Conservation (phyloP, 2,888 invertebrate species). For the Acrocera orbiculus region DNA sequence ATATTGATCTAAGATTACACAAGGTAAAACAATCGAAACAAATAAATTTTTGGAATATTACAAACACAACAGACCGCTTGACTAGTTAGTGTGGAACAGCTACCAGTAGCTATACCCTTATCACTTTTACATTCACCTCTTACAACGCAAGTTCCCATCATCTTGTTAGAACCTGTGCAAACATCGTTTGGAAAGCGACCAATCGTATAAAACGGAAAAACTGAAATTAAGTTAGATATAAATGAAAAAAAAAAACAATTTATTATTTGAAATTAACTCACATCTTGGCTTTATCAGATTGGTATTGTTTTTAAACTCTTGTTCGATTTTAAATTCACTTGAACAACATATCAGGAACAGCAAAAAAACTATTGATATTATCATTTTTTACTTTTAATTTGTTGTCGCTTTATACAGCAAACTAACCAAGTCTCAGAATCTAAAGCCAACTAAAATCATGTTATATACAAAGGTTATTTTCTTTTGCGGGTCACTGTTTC, state of each 20-base stretch:
- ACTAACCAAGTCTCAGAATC: too few species aligned
- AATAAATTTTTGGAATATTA: too few species aligned
- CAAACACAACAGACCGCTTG: conserved; percentile 71
- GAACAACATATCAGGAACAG: too few species aligned
- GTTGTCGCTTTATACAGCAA: too few species aligned
- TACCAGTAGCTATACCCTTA: conserved; percentile 53
- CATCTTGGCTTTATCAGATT: conserved; percentile 12
- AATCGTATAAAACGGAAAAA: conserved; percentile 53
- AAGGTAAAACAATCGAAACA: neutral
- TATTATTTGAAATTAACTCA: conserved; percentile 8
- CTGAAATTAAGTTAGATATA: conserved; percentile 30
- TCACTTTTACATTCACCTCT: conserved; percentile 51
- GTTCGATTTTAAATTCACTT: too few species aligned
- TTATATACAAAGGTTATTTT: too few species aligned
- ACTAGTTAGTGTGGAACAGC: conserved; percentile 44
- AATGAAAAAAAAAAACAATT: neutral
- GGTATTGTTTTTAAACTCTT: too few species aligned
- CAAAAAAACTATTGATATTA: too few species aligned
- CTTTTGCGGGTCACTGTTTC: too few species aligned
- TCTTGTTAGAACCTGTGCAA: conserved; percentile 44
- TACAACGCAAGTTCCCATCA: conserved; percentile 63
- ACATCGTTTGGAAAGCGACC: conserved; percentile 59
- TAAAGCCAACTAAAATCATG: too few species aligned
- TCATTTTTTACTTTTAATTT: too few species aligned
- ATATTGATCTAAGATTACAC: conserved; percentile 40